Evolutionary conservation across 1,140 invertebrate species (phyloP).

Genomic region (Bombus pyrosoma): DNA sequence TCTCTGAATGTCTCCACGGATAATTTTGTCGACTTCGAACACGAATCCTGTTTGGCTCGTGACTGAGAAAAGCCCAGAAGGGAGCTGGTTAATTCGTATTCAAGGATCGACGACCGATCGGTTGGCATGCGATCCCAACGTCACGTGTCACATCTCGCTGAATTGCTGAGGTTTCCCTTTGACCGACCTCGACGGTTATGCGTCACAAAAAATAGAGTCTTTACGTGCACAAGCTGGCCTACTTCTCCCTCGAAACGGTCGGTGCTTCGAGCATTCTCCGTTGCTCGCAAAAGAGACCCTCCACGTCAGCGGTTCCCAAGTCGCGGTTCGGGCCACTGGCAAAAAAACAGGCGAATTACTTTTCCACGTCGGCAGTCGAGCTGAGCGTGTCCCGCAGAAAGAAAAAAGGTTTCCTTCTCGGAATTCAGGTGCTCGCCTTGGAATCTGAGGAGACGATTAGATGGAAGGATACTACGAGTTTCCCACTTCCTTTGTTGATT

Average conservation of each 20-base stretch:
- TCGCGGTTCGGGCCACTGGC: neutral
- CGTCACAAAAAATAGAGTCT: slow-evolving; percentile 63
- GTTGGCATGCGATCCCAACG: slow-evolving; percentile 56
- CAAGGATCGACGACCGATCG: slow-evolving; percentile 69
- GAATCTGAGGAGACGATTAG: too few species aligned
- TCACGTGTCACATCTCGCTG: slow-evolving; percentile 69
- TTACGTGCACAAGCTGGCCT: slow-evolving; percentile 66
- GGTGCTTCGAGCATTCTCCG: slow-evolving; percentile 59
- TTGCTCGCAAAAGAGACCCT: slow-evolving; percentile 52
- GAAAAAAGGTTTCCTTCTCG: too few species aligned
- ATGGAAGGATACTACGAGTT: too few species aligned
- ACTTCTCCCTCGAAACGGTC: slow-evolving; percentile 52
- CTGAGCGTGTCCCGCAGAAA: neutral
- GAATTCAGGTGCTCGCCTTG: too few species aligned
- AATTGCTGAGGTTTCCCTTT: slow-evolving; percentile 74
- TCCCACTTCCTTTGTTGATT: neutral
- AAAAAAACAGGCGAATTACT: neutral
- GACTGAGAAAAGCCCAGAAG: neutral
- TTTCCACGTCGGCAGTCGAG: neutral
- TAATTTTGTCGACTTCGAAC: neutral
- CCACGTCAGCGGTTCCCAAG: slow-evolving; percentile 46
- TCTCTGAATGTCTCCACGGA: too few species aligned
- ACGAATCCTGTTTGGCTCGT: neutral
- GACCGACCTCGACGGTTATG: slow-evolving; percentile 55
- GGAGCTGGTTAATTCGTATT: slow-evolving; percentile 65